These are phyloP conservation scores for Indicator maculatus DNA, from an alignment of 2,113 vertebrate species.

Conservation along the genomic window DNA sequence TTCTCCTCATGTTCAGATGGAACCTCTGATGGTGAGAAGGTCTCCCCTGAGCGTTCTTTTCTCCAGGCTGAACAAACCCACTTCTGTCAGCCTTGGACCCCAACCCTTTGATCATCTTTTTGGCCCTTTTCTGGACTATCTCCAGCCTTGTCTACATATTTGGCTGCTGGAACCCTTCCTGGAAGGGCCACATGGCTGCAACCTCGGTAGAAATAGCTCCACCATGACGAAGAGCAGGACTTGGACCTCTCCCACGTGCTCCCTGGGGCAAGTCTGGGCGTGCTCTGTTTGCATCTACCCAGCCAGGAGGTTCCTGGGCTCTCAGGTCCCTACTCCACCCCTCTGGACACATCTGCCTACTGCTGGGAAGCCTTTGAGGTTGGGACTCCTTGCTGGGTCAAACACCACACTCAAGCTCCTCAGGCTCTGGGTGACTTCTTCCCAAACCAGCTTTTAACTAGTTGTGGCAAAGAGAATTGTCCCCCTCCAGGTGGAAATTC, in stretches of 20 bases:
- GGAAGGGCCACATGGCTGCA: rapidly evolving
- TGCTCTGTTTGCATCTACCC: background rate
- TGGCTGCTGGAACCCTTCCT: background rate
- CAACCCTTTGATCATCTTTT: background rate
- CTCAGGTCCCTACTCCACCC: background rate
- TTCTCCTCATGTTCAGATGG: background rate
- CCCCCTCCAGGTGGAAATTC: background rate
- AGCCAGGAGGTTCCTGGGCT: background rate
- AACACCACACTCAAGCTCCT: background rate
- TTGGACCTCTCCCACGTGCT: too few relatives aligned
- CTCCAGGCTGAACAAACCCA: background rate
- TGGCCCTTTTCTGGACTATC: background rate
- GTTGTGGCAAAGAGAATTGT: background rate
- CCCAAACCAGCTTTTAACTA: background rate
- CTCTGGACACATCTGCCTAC: background rate
- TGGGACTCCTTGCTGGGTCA: background rate
- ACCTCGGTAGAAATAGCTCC: background rate
- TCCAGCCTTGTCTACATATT: background rate
- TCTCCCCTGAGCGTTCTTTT: background rate
- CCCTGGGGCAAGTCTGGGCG: background rate
- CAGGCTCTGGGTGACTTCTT: background rate
- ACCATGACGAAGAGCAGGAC: too few relatives aligned
- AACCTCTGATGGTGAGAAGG: background rate
- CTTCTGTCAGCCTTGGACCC: background rate
- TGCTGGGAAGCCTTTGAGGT: background rate